These are phyloP conservation scores for Homarus americanus DNA, from an alignment of 1,140 invertebrate species.

Conservation along the genomic window DNA sequence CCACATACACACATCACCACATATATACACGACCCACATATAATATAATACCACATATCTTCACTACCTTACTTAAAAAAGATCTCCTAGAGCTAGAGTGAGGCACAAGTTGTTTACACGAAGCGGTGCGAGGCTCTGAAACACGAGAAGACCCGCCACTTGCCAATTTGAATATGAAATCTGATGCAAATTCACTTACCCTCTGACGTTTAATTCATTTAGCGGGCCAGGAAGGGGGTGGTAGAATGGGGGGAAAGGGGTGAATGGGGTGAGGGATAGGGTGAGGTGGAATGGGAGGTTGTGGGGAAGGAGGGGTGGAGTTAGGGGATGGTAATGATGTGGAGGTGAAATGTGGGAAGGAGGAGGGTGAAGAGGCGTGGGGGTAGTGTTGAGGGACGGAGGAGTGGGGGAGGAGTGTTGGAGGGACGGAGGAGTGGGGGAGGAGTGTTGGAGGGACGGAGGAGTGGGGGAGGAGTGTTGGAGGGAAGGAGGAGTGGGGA, in stretches of 20 bases:
- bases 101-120: conserved; percentile 48
- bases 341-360: no score
- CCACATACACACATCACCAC: neutral
- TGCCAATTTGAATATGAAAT: conserved; percentile 65
- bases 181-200: conserved; percentile 63
- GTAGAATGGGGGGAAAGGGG: neutral
- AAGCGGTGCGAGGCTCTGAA: conserved; percentile 52
- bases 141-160: conserved; percentile 55
- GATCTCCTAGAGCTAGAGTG: neutral
- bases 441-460: no score
- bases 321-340: no score
- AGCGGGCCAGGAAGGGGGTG: neutral
- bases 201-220: conserved; percentile 49
- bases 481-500: no score
- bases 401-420: no score
- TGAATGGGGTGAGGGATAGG: neutral
- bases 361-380: no score
- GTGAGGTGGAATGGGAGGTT: neutral
- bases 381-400: no score
- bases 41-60: neutral
- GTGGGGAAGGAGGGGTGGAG: neutral
- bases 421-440: no score
- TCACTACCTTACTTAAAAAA: neutral
- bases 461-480: no score
- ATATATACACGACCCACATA: neutral